Conservation (phyloP, 1,140 invertebrate species). For the Pseudomyrmex gracilis region DNA sequence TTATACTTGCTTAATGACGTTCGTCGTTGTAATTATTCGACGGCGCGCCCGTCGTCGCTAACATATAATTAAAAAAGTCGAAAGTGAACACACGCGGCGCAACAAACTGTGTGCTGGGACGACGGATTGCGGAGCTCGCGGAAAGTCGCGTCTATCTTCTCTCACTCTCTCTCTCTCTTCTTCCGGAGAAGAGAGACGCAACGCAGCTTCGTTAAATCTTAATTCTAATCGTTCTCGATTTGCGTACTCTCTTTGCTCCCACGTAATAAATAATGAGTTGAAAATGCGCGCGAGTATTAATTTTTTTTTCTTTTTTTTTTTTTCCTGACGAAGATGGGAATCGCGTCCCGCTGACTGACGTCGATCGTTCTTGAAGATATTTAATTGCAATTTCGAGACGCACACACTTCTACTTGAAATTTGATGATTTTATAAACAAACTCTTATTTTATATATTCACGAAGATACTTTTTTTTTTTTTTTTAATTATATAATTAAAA, state of each 20-base stretch:
- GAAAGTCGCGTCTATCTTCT: not conserved
- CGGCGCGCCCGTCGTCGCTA: not conserved
- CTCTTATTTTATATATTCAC: not conserved
- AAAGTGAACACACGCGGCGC: slow-evolving; percentile 26
- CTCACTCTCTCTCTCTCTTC: too few species aligned
- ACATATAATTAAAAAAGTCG: slow-evolving; percentile 53
- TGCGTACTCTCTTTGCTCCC: not conserved
- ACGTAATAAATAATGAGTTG: not conserved
- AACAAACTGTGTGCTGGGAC: slow-evolving; percentile 15
- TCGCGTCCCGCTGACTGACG: not conserved
- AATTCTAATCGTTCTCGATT: slow-evolving; percentile 28
- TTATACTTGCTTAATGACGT: slow-evolving; percentile 44
- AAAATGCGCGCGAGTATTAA: not conserved
- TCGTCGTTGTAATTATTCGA: slow-evolving; percentile 47
- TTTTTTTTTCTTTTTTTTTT: slow-evolving; percentile 1
- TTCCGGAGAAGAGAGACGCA: not conserved
- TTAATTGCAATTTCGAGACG: too few species aligned
- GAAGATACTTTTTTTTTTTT: not conserved
- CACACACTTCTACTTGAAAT: too few species aligned
- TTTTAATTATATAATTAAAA: not conserved
- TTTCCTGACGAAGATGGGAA: not conserved
- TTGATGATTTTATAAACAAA: not conserved
- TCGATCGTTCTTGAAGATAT: not conserved
- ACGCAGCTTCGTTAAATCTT: slow-evolving; percentile 44
- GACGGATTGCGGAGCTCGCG: not conserved